Conservation (phyloP, 2,797 vertebrate genomes). For the Mormyrops attenuatus region DNA sequence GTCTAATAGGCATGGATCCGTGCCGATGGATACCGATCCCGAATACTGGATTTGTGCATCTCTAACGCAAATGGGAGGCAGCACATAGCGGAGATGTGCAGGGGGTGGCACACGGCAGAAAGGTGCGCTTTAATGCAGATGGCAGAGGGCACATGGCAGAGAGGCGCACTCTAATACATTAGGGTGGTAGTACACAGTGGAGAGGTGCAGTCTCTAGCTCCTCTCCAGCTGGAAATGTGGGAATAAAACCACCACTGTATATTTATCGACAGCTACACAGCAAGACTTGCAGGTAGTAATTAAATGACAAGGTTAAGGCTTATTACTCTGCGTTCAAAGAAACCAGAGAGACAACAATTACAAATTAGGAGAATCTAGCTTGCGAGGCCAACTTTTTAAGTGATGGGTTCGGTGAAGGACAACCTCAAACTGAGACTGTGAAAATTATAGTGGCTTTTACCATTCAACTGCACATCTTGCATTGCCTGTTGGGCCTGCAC, state of each 20-base stretch:
- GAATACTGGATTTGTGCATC: not conserved
- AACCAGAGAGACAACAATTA: constrained; percentile 2
- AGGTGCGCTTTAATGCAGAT: not conserved
- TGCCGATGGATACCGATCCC: not conserved
- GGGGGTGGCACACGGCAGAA: not conserved
- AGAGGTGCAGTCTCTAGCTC: not conserved
- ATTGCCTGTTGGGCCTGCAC: not conserved
- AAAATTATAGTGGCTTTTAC: not conserved
- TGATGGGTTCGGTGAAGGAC: constrained; percentile 3
- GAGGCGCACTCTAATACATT: not conserved
- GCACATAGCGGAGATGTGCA: not conserved
- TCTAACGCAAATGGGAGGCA: not conserved
- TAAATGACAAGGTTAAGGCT: not conserved
- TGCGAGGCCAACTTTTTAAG: constrained; percentile 15
- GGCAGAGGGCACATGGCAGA: not conserved
- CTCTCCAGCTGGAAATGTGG: not conserved
- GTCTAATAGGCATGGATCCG: not conserved
- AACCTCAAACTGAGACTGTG: not conserved
- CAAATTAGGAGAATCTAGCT: constrained; percentile 20
- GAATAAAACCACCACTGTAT: not conserved
- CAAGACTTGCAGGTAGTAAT: not conserved
- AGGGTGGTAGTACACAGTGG: not conserved
- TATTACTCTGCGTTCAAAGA: constrained; percentile 13
- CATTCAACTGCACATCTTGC: not conserved
- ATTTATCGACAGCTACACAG: not conserved